These are phyloP conservation scores for Heterotis niloticus DNA, from an alignment of 2,113 vertebrate genomes.

Conservation along the genomic window DNA sequence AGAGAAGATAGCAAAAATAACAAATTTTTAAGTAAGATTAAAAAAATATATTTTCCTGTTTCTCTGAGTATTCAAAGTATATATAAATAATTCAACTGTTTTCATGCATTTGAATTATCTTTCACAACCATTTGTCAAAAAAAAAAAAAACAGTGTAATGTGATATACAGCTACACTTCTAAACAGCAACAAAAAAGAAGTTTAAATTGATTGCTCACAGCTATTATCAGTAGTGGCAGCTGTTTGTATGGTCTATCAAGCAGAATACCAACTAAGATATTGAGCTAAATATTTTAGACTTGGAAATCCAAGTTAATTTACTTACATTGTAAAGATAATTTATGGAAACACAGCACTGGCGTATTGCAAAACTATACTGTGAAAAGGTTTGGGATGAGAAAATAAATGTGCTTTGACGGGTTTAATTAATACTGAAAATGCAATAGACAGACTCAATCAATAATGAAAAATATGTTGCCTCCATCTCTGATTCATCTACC, in stretches of 20 bases:
- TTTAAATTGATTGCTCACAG: conserved; percentile 27
- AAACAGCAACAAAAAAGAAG: conserved; percentile 21
- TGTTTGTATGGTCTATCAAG: conserved; percentile 24
- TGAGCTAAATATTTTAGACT: conserved; percentile 22
- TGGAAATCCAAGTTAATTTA: conserved; percentile 27
- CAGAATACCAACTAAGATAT: conserved; percentile 26
- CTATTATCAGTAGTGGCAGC: conserved; percentile 25
- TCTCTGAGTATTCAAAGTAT: too few relatives aligned
- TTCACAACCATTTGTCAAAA: conserved; percentile 17
- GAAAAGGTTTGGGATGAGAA: neutral
- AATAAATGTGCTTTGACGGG: conserved; percentile 18
- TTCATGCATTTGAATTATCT: neutral
- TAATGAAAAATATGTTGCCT: conserved; percentile 11
- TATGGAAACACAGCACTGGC: conserved; percentile 9
- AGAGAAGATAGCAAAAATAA: neutral
- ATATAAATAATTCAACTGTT: conserved; percentile 12
- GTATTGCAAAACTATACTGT: neutral
- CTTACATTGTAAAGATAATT: conserved; percentile 8
- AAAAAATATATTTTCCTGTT: neutral
- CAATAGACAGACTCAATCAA: conserved; percentile 13
- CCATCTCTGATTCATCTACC: conserved; percentile 10
- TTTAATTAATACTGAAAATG: conserved; percentile 25
- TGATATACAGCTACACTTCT: conserved; percentile 15
- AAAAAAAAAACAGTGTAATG: conserved; percentile 7
- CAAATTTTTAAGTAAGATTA: neutral